Conservation (phyloP, 2,113 vertebrate genomes). For the Clupea harengus region DNA sequence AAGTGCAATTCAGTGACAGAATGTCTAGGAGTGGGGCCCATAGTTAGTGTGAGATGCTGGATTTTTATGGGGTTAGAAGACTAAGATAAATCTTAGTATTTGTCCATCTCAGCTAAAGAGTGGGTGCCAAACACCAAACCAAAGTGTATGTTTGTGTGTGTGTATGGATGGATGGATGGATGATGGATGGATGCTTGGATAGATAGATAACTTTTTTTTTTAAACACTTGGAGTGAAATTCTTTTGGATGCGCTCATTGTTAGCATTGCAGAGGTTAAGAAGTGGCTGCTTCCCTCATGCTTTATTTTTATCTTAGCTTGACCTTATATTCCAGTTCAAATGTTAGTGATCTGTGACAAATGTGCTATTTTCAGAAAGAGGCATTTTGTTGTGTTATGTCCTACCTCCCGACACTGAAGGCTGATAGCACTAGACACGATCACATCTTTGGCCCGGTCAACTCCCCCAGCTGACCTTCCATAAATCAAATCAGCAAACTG, state of each 20-base stretch:
- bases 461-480: not conserved
- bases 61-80: not conserved
- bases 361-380: not conserved
- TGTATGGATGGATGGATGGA: too few species aligned
- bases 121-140: not conserved
- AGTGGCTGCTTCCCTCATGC: not conserved
- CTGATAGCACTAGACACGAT: not conserved
- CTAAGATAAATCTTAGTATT: not conserved
- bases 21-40: not conserved
- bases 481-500: not conserved
- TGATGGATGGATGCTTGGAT: too few species aligned
- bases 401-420: not conserved
- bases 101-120: not conserved
- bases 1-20: not conserved
- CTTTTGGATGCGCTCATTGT: not conserved
- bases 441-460: not conserved
- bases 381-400: not conserved
- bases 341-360: not conserved
- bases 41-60: not conserved
- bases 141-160: not conserved
- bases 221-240: not conserved
- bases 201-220: too few species aligned
- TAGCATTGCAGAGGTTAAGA: not conserved
- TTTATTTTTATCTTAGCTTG: not conserved
- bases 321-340: not conserved